Conservation (phyloP, 2,113 vertebrate genomes). For the Leptobrachium leishanense region DNA sequence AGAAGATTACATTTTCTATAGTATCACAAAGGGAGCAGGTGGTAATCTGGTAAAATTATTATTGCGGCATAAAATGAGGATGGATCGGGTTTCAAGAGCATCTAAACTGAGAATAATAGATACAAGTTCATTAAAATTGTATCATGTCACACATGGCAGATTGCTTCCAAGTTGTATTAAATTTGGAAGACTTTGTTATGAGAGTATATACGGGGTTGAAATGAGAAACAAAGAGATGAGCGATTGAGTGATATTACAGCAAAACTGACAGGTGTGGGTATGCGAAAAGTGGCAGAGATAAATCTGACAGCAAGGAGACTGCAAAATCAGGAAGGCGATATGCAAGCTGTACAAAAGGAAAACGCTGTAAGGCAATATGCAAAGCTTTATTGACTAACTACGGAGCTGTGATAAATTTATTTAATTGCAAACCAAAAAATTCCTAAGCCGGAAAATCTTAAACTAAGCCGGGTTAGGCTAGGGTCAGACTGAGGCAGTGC, state of each 20-base stretch:
- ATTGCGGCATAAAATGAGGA: constrained; percentile 25
- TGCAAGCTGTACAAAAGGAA: neutral
- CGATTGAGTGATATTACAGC: neutral
- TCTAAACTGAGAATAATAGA: constrained; percentile 18
- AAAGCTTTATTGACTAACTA: too few relatives aligned
- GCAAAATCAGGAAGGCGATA: neutral
- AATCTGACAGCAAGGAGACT: neutral
- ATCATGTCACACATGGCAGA: constrained; percentile 21
- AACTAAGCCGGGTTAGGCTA: too few relatives aligned
- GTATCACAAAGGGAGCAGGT: constrained; percentile 18
- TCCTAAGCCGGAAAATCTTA: too few relatives aligned
- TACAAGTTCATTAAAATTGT: neutral
- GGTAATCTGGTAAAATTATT: constrained; percentile 24
- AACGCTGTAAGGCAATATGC: too few relatives aligned
- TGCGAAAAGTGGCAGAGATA: neutral
- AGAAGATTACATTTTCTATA: neutral
- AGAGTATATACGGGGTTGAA: neutral
- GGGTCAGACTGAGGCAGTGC: too few relatives aligned
- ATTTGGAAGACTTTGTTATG: constrained; percentile 7
- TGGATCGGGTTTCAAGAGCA: constrained; percentile 8
- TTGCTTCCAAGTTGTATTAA: constrained; percentile 22
- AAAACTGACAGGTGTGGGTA: neutral
- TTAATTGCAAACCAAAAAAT: too few relatives aligned
- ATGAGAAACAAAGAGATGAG: constrained; percentile 1
- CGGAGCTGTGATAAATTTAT: too few relatives aligned